Base-by-base conservation (phyloP, 2,797 vertebrate genomes). In the Sebastes steindachneri region DNA sequence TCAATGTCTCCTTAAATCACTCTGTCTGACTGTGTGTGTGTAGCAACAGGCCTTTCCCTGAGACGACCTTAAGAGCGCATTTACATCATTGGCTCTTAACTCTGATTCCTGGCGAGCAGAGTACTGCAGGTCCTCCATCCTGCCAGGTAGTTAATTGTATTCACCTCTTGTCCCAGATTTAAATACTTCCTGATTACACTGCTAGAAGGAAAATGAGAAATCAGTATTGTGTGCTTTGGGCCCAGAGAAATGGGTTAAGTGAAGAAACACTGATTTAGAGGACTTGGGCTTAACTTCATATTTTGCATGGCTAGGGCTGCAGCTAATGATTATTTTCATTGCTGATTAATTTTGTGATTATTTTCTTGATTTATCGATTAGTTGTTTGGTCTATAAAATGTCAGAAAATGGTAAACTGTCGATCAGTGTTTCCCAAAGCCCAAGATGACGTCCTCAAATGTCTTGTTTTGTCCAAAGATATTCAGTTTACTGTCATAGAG, bases 1-100 rank as follows among this genome's bases (percentile, higher is more conserved):
- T 93, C 80, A 79, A 70, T 77, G 87, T 88, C 75, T 87, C 75
- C 79, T 92, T 81, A 88, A 89, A 89, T 90, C 79, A 87, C 25
- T 58, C 64, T 54, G 53, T 88, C 75, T 65, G 5, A 58, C 58
- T 37, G 17, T 54, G 41, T 62, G 74, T 21, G n/a, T 53, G 35
- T 37, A 19, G 63, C 41, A 68, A 48, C 67, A 75, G 73, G 23
- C 35, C 29, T 66, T 86, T 58, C 45, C 55, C 28, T 35, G 6
- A 71, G 77, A 71, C 35, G 23, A 37, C 58, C 60, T 48, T 68
- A 31, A 53, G 68, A 54, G 63, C n/a, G 21, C 59, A 57, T 82
- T 71, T 79, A 54, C 33, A 68, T 72, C 60, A 41, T 53, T 14
- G 19, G 54, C 9, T 68, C 23, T 60, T 58, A 53, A 53, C 58